phyloP scores from a whole-genome alignment of 2,113 vertebrate genomes.

The Pollimyrus isidori region DNA sequence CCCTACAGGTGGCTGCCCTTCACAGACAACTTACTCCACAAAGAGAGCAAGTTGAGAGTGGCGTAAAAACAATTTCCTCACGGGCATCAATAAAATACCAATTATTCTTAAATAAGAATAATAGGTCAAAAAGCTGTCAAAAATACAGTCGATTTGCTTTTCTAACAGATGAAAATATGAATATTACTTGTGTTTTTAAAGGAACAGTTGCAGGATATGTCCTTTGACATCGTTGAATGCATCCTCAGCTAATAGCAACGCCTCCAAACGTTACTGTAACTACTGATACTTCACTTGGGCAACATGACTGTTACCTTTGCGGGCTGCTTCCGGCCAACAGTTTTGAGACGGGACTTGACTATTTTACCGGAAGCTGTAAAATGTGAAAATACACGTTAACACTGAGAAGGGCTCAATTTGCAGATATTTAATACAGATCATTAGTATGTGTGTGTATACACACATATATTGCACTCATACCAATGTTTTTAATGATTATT shows the following conservation, averaged over 20 bases:
- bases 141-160: neutral
- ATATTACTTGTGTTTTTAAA: neutral
- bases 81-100: too few species aligned
- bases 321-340: conserved; percentile 48
- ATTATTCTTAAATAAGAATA: too few species aligned
- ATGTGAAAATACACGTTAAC: neutral
- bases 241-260: neutral
- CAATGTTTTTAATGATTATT: too few species aligned
- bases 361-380: conserved; percentile 44
- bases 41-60: too few species aligned
- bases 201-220: neutral
- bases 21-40: too few species aligned
- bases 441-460: neutral
- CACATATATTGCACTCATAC: conserved; percentile 18
- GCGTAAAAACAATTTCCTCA: too few species aligned
- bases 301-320: conserved; percentile 47
- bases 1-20: too few species aligned
- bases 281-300: neutral
- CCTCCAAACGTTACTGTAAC: neutral
- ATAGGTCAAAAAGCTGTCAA: too few species aligned
- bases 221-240: neutral
- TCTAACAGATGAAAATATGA: neutral
- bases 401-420: neutral
- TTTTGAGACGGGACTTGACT: conserved; percentile 59
- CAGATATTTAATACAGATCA: neutral